These are phyloP conservation scores for Cephus spinipes DNA, from an alignment of 2,888 invertebrate genomes.

Conservation along the genomic window DNA sequence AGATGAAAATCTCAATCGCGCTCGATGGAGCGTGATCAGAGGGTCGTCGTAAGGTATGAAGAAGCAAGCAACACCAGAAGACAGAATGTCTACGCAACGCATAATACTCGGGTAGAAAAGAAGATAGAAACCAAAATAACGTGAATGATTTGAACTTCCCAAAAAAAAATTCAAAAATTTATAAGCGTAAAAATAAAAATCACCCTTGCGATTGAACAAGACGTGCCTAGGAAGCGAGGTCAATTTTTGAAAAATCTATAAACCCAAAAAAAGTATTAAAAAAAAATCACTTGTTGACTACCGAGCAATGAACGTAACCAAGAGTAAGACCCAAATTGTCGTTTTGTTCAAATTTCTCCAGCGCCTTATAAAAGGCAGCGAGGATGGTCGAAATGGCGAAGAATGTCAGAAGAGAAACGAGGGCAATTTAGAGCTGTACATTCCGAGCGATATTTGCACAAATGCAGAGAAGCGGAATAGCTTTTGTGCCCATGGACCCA, in stretches of 20 bases:
- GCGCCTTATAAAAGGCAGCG: not conserved
- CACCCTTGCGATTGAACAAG: too few relatives aligned
- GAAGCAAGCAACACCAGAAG: too few relatives aligned
- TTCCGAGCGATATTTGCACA: constrained; percentile 42
- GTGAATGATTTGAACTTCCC: constrained; percentile 10
- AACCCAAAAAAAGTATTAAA: too few relatives aligned
- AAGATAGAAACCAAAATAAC: constrained; percentile 2
- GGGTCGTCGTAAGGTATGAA: too few relatives aligned
- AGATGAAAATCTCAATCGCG: constrained; percentile 50
- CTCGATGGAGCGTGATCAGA: constrained; percentile 45
- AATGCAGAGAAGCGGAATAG: constrained; percentile 21
- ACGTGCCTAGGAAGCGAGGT: too few relatives aligned
- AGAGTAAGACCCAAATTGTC: too few relatives aligned
- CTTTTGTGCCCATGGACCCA: constrained; percentile 9
- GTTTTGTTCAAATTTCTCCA: too few relatives aligned
- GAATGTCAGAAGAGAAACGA: constrained; percentile 47
- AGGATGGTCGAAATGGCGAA: constrained; percentile 7
- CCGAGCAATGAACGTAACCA: too few relatives aligned
- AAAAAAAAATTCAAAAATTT: not conserved
- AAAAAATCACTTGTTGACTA: too few relatives aligned
- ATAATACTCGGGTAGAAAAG: not conserved
- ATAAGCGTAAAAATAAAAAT: too few relatives aligned
- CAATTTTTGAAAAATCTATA: too few relatives aligned
- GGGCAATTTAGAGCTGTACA: constrained; percentile 40
- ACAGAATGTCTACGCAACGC: too few relatives aligned